These are phyloP conservation scores for Augochlora pura DNA, from an alignment of 1,140 invertebrate genomes.

Conservation along the genomic window DNA sequence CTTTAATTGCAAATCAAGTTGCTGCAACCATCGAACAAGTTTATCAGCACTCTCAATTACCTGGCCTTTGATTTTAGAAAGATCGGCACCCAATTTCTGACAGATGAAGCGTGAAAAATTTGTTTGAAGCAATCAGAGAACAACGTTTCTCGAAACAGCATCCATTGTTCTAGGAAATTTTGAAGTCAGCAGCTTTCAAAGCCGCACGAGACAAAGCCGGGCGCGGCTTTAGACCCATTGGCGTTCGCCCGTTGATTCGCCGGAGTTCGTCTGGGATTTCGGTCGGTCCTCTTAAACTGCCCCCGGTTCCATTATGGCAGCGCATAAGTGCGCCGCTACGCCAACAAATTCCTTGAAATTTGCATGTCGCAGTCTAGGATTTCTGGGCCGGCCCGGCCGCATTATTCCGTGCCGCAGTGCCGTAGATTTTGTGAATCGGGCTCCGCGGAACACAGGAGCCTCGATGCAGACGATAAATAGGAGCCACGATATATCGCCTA, in stretches of 20 bases:
- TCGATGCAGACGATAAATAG: constrained; percentile 3
- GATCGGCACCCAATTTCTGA: too few species aligned
- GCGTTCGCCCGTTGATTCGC: constrained; percentile 24
- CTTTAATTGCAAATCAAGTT: too few species aligned
- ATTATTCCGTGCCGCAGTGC: constrained; percentile 5
- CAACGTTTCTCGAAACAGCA: too few species aligned
- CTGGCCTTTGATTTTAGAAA: too few species aligned
- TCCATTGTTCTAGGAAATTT: too few species aligned
- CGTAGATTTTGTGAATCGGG: constrained; percentile 11
- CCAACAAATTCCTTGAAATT: constrained; percentile 25
- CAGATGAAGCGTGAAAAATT: too few species aligned
- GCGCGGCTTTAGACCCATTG: background rate
- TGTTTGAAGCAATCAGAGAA: too few species aligned
- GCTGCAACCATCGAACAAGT: too few species aligned
- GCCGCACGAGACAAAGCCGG: too few species aligned
- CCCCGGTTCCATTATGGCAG: background rate
- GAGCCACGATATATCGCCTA: background rate
- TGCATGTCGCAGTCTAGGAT: constrained; percentile 37
- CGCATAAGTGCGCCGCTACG: background rate
- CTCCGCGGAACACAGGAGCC: background rate
- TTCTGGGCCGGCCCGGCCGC: background rate
- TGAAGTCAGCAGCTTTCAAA: too few species aligned
- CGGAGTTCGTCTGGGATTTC: background rate
- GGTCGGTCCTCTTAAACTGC: background rate
- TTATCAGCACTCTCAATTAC: too few species aligned